Percentiles rank a stretch among this genome's conserved stretches.
These are phyloP conservation scores for Balearica regulorum DNA, from an alignment of 2,797 vertebrate genomes.

Conservation along the genomic window DNA sequence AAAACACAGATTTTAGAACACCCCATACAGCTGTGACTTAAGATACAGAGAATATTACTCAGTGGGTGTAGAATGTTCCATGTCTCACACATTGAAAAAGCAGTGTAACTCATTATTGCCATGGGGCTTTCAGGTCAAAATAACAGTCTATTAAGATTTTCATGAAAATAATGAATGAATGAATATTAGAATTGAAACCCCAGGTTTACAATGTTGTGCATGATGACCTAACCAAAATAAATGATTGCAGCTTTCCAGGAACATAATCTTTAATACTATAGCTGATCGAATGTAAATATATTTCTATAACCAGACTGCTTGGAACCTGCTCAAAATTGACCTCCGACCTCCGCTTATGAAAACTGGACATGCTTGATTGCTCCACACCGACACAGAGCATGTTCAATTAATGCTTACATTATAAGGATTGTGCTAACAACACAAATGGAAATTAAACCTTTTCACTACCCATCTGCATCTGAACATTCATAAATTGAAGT, in stretches of 20 bases:
- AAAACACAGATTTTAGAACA: neutral
- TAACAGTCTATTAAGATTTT: neutral
- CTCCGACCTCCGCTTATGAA: slow-evolving; percentile 55
- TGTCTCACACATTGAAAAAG: neutral
- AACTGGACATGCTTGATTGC: slow-evolving; percentile 55
- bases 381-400: slow-evolving; percentile 20
- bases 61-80: neutral
- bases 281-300: slow-evolving; percentile 17
- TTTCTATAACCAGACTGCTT: slow-evolving; percentile 47
- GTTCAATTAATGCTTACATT: slow-evolving; percentile 74
- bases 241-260: neutral
- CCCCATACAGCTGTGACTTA: neutral
- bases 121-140: neutral
- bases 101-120: neutral
- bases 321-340: slow-evolving; percentile 57
- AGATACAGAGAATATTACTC: neutral
- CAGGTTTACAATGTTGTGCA: neutral
- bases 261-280: neutral
- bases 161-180: neutral
- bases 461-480: slow-evolving; percentile 58
- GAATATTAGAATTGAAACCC: neutral
- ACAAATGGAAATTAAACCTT: slow-evolving; percentile 71
- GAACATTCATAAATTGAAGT: slow-evolving; percentile 70
- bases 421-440: slow-evolving; percentile 63
- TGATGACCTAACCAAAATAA: neutral